Evolutionary conservation across 2,113 vertebrate genomes (phyloP), one percentile per base, ranked within the genome.

Genomic region (Gymnorhina tibicen): DNA sequence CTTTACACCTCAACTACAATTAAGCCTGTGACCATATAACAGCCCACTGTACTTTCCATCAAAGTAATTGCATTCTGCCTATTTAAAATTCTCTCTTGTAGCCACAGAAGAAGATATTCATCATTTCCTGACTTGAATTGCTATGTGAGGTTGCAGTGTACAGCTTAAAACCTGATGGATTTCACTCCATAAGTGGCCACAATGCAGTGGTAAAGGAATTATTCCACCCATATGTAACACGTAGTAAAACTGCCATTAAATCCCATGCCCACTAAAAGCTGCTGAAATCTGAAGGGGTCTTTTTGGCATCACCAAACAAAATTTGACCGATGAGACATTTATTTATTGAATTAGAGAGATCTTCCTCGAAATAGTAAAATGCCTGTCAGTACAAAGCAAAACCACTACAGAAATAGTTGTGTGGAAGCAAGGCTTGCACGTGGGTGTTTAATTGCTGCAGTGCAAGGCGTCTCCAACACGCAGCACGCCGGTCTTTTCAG

Each of bases 21-120:
- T 42, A 80, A 87, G 62, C 22, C 46, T 13, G 3, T 7, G 21
- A 73, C 46, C 70, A 58, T 35, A 56, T 21, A 88, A 79, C 80
- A 84, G 33, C 16, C n/a, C 67, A 58, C 3, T 77, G 70, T 13
- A 46, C 52, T 68, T 72, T 77, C 59, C 50, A 94, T 77, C 64
- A 60, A 78, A 85, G 46, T 88, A 93, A 94, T 85, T 85, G 70
- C 91, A 81, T 82, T 93, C 68, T 75, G 33, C 35, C 64, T 49
- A 49, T 83, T 94, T 93, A 91, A 94, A 95, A 94, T 93, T 76
- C 81, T 93, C 50, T 93, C 67, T 87, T 58, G 60, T 24, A 89
- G 13, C n/a, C 84, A 87, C 60, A 77, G 41, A 94, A 83, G 78
- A 92, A 26, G 67, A 60, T 55, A 94, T 47, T 67, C 5, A 83